These are phyloP conservation scores for Monochamus saltuarius DNA, from an alignment of 1,140 invertebrate genomes.

Conservation along the genomic window DNA sequence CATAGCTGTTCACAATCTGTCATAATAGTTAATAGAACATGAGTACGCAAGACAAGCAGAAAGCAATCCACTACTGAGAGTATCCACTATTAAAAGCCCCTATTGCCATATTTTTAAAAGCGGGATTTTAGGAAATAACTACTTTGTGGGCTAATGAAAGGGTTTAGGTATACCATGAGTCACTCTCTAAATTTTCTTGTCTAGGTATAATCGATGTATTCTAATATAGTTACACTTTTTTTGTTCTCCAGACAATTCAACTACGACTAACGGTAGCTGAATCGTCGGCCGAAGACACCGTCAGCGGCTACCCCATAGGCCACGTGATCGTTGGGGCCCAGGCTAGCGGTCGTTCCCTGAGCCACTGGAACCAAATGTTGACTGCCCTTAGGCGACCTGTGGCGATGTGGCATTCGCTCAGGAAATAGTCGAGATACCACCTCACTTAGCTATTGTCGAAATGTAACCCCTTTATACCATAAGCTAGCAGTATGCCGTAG, in stretches of 20 bases:
- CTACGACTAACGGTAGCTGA: slow-evolving; percentile 65
- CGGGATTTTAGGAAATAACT: too few species aligned
- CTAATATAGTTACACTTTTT: background rate
- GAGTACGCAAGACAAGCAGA: too few species aligned
- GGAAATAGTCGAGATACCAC: slow-evolving; percentile 54
- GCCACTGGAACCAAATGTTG: slow-evolving; percentile 84
- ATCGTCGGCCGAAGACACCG: slow-evolving; percentile 40
- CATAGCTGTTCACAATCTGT: too few species aligned
- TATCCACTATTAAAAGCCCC: too few species aligned
- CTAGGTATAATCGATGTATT: too few species aligned
- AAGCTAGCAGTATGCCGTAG: background rate
- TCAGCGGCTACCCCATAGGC: slow-evolving; percentile 62
- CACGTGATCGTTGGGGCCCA: slow-evolving; percentile 72
- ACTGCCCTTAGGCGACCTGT: slow-evolving; percentile 76
- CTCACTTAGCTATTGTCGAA: background rate
- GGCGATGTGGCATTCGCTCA: slow-evolving; percentile 82
- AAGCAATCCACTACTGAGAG: too few species aligned
- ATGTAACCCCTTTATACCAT: slow-evolving; percentile 1
- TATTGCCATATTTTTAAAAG: too few species aligned
- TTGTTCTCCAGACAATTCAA: slow-evolving; percentile 64
- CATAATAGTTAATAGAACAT: too few species aligned
- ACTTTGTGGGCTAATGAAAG: too few species aligned
- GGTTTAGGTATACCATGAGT: too few species aligned
- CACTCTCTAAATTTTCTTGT: too few species aligned
- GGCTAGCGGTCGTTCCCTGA: slow-evolving; percentile 67